A percentile compares a stretch with the other conserved stretches of the same genome.
Evolutionary conservation across 2,888 invertebrate genomes (phyloP).

Genomic region (Ceramica pisi): DNA sequence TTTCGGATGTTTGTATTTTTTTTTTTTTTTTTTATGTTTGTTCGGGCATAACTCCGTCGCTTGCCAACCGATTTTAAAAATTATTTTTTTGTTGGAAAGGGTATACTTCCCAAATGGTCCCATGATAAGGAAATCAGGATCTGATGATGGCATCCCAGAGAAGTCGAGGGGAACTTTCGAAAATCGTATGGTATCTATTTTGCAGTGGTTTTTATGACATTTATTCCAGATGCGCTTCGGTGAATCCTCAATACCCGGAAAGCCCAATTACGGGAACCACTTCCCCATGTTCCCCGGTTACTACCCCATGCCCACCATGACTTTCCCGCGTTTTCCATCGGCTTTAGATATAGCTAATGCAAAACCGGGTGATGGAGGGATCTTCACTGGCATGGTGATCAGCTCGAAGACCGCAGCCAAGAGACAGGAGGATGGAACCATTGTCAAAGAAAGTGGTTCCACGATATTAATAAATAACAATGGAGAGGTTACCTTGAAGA

Average conservation of each 20-base stretch:
- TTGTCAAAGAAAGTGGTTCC: conserved; percentile 26
- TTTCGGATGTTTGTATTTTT: too few species aligned
- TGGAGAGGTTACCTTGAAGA: conserved; percentile 42
- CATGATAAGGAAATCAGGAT: too few species aligned
- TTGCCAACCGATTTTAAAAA: too few species aligned
- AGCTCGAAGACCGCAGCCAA: conserved; percentile 42
- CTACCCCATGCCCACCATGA: conserved; percentile 29
- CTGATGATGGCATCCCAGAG: too few species aligned
- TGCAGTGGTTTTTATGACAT: too few species aligned
- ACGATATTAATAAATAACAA: conserved; percentile 46
- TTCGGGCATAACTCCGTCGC: too few species aligned
- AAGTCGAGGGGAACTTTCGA: too few species aligned
- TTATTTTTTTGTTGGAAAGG: too few species aligned
- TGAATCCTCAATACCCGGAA: conserved; percentile 7
- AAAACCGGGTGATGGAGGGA: conserved; percentile 64
- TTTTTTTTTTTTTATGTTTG: too few species aligned
- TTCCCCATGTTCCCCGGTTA: conserved; percentile 21
- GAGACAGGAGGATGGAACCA: conserved; percentile 36
- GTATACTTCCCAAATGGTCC: too few species aligned
- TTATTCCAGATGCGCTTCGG: conserved; percentile 59
- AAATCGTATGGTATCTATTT: too few species aligned
- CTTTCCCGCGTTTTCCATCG: conserved; percentile 64
- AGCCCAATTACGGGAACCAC: conserved; percentile 7
- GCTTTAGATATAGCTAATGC: conserved; percentile 67
- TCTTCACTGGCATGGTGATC: conserved; percentile 67